Evolutionary conservation across 2,797 vertebrate species (phyloP).

Genomic region (Balearica regulorum): DNA sequence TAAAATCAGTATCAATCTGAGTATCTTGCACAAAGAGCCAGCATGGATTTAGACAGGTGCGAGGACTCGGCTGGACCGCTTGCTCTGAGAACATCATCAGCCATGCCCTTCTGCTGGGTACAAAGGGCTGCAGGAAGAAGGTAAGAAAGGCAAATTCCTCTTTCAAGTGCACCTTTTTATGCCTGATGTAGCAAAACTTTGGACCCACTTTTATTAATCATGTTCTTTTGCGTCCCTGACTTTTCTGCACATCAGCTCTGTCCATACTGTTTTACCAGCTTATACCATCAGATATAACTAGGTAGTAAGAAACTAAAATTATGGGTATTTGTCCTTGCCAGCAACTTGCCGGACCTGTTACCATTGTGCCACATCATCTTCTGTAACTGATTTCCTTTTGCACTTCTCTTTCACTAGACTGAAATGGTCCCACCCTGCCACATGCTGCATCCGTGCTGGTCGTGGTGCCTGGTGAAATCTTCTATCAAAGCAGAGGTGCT

Average conservation of each 20-base stretch:
- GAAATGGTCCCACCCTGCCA: not conserved
- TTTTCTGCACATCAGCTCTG: not conserved
- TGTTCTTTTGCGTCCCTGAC: not conserved
- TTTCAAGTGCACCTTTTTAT: not conserved
- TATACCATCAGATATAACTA: not conserved
- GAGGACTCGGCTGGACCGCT: not conserved
- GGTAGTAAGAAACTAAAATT: not conserved
- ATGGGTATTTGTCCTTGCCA: not conserved
- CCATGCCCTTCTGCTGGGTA: fast-evolving
- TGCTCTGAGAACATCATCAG: not conserved
- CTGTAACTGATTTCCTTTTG: not conserved
- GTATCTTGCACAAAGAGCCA: not conserved
- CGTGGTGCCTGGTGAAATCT: not conserved
- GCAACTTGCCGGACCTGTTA: not conserved
- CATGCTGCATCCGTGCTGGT: not conserved
- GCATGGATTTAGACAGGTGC: not conserved
- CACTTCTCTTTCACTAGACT: not conserved
- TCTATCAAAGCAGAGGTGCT: not conserved
- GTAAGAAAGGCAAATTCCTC: not conserved
- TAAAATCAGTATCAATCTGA: not conserved
- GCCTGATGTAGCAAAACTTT: not conserved
- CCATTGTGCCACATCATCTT: not conserved
- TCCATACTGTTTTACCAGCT: not conserved
- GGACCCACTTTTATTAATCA: not conserved
- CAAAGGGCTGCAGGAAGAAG: not conserved